Conservation (phyloP, 2,888 invertebrate genomes). For the Agrochola macilenta region DNA sequence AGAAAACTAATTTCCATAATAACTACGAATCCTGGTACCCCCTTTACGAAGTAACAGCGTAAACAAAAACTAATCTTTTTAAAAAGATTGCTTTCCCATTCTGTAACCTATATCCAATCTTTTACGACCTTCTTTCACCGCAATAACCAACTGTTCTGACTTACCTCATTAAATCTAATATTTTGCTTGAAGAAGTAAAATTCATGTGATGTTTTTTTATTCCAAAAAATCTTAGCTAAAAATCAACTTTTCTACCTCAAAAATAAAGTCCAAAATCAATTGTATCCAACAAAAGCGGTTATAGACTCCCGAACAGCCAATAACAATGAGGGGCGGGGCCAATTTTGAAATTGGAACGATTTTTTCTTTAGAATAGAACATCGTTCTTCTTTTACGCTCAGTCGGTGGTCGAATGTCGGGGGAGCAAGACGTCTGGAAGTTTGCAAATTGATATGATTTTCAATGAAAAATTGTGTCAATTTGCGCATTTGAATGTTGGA, state of each 20-base stretch:
- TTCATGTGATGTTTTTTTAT: conserved; percentile 71
- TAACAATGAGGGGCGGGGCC: conserved; percentile 87
- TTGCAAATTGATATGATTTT: conserved; percentile 41
- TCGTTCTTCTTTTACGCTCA: conserved; percentile 79
- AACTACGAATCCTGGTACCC: background rate
- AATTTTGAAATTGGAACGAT: conserved; percentile 87
- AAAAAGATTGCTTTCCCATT: conserved; percentile 18
- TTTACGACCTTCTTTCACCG: conserved; percentile 53
- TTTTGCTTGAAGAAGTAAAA: conserved; percentile 75
- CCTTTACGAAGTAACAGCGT: conserved; percentile 8
- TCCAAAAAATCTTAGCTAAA: conserved; percentile 43
- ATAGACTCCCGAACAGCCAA: conserved; percentile 76
- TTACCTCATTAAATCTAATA: conserved; percentile 69
- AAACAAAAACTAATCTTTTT: conserved; percentile 6
- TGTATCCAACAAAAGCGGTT: conserved; percentile 66
- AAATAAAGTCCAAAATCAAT: conserved; percentile 41
- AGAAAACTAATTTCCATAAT: background rate
- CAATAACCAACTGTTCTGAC: conserved; percentile 59
- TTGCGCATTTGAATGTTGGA: conserved; percentile 34
- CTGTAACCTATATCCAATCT: conserved; percentile 52
- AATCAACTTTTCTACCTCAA: background rate
- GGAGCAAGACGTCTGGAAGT: conserved; percentile 48
- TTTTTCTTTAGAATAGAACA: conserved; percentile 80
- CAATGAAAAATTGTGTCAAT: conserved; percentile 34
- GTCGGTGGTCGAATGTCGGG: conserved; percentile 69